Percentiles rank a stretch among this genome's conserved stretches.
phyloP scores from a whole-genome alignment of 1,140 invertebrate genomes.

The Drosophila suzukii region DNA sequence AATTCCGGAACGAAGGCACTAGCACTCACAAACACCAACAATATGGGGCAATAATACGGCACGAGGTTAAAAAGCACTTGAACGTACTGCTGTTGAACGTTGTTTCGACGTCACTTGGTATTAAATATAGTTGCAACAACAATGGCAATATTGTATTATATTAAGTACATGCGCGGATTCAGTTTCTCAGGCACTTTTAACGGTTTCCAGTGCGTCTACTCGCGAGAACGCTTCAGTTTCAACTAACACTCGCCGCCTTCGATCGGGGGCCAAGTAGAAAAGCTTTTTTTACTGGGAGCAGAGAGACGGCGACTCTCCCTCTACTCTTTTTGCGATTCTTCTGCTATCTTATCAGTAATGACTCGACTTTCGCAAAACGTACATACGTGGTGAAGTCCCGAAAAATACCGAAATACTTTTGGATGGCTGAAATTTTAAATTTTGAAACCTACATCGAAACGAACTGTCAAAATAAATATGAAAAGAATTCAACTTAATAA shows the following conservation, averaged over 20 bases:
- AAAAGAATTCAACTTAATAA: background rate
- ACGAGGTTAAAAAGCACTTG: constrained; percentile 29
- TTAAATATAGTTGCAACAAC: constrained; percentile 36
- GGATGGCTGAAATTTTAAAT: background rate
- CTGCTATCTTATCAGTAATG: constrained; percentile 13
- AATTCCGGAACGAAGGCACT: constrained; percentile 1
- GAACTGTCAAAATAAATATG: background rate
- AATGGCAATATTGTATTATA: constrained; percentile 26
- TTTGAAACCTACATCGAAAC: background rate
- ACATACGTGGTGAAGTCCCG: background rate
- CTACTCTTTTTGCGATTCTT: constrained; percentile 1
- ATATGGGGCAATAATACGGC: constrained; percentile 12
- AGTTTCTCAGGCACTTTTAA: constrained; percentile 30
- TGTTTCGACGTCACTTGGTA: constrained; percentile 40
- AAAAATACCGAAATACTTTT: constrained; percentile 12
- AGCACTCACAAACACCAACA: constrained; percentile 3
- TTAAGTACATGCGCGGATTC: constrained; percentile 20
- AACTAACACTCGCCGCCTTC: constrained; percentile 47
- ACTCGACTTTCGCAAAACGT: background rate
- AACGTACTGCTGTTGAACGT: background rate
- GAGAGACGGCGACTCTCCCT: constrained; percentile 7
- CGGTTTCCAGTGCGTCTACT: constrained; percentile 45
- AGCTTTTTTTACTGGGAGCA: constrained; percentile 16
- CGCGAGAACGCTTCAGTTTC: constrained; percentile 41
- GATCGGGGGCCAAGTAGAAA: constrained; percentile 21